Evolutionary conservation across 2,797 vertebrate genomes (phyloP).

Genomic region (Chrysocyon brachyurus): DNA sequence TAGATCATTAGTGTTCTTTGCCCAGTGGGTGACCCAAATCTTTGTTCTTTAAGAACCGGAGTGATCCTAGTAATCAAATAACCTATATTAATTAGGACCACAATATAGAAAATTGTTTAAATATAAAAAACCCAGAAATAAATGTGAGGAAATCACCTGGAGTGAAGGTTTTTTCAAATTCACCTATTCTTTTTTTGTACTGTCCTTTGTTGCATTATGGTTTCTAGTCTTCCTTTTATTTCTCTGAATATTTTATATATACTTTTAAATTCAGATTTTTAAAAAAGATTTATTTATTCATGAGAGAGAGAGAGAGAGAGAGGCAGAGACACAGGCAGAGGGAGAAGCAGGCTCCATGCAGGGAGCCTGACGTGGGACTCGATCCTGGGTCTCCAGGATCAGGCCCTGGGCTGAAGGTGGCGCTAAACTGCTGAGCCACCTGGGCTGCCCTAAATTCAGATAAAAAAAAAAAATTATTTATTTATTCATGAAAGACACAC

Average conservation of each 20-base stretch:
- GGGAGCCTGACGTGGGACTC: too few species aligned
- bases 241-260: neutral
- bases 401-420: too few species aligned
- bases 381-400: too few species aligned
- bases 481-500: too few species aligned
- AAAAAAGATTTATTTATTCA: too few species aligned
- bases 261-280: neutral
- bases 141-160: neutral
- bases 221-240: neutral
- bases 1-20: neutral
- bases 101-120: neutral
- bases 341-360: too few species aligned
- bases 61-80: neutral
- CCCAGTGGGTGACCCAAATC: neutral
- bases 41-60: slow-evolving; percentile 22
- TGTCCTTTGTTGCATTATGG: neutral
- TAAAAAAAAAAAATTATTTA: too few species aligned
- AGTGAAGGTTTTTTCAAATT: neutral
- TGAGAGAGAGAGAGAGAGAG: too few species aligned
- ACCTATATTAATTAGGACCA: neutral
- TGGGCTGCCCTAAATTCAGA: neutral
- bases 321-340: too few species aligned
- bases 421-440: too few species aligned
- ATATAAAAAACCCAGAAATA: neutral
- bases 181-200: neutral